These are phyloP conservation scores for Calidris pugnax DNA, from an alignment of 2,113 vertebrate species.

Conservation along the genomic window DNA sequence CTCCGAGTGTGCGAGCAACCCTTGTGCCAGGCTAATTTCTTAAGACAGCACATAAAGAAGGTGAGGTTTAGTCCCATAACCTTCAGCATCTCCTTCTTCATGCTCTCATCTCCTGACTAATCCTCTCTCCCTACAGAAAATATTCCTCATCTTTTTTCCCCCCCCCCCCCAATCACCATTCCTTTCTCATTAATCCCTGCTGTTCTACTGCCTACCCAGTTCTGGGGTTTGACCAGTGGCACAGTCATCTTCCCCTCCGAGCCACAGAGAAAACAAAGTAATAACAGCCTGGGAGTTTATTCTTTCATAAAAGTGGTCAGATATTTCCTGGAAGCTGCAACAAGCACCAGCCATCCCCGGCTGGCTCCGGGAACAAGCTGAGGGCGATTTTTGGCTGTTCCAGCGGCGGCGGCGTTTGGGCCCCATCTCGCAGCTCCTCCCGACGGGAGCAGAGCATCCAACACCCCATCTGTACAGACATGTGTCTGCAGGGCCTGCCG, in stretches of 20 bases:
- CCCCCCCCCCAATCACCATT: background rate
- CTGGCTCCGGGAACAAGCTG: background rate
- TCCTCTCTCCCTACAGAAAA: background rate
- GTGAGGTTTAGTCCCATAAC: background rate
- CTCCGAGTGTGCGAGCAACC: accelerated
- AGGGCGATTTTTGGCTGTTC: background rate
- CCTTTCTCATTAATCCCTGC: background rate
- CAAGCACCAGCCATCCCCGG: background rate
- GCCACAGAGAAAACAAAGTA: background rate
- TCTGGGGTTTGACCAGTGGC: background rate
- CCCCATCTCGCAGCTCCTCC: background rate
- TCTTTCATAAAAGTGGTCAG: background rate
- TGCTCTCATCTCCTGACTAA: background rate
- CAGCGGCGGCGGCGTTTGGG: background rate
- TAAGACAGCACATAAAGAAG: background rate
- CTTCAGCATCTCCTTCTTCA: background rate
- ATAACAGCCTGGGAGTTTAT: background rate
- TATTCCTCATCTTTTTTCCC: background rate
- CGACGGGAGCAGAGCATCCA: accelerated
- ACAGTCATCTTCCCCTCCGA: background rate
- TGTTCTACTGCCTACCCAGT: background rate
- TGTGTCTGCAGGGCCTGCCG: accelerated
- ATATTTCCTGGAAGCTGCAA: constrained; percentile 36
- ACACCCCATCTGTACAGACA: accelerated
- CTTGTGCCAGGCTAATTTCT: background rate